Evolutionary conservation across 1,140 invertebrate genomes (phyloP).

Genomic region (Melitaea cinxia): DNA sequence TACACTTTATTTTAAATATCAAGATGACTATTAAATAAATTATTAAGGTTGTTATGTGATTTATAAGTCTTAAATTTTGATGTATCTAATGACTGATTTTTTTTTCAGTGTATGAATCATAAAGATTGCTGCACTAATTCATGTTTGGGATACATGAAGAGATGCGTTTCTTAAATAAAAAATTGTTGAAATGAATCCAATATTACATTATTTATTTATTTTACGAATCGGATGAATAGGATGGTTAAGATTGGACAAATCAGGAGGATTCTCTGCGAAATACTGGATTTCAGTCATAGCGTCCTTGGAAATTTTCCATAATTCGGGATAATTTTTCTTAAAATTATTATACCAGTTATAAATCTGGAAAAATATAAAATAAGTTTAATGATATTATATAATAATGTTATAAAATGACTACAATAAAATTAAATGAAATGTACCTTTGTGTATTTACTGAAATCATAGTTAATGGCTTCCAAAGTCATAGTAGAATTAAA

Average conservation of each 20-base stretch:
- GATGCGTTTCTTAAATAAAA: conserved; percentile 61
- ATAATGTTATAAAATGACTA: neutral
- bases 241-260: conserved; percentile 85
- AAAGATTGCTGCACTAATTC: conserved; percentile 68
- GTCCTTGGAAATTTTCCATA: conserved; percentile 86
- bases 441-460: conserved; percentile 81
- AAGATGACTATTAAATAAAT: too few relatives aligned
- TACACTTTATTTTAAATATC: too few relatives aligned
- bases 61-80: neutral
- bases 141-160: conserved; percentile 67
- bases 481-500: conserved; percentile 87
- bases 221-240: conserved; percentile 86
- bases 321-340: conserved; percentile 84
- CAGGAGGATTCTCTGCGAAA: conserved; percentile 86
- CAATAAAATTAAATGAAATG: conserved; percentile 5
- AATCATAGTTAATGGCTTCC: conserved; percentile 87
- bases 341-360: conserved; percentile 87
- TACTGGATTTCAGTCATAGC: conserved; percentile 86
- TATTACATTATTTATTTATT: conserved; percentile 45
- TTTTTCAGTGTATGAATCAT: conserved; percentile 71
- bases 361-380: conserved; percentile 56
- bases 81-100: conserved; percentile 25
- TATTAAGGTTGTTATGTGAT: too few relatives aligned
- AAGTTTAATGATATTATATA: neutral
- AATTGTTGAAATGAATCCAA: too few relatives aligned